A percentile compares a stretch with the other conserved stretches of the same genome.
Conservation (phyloP, 2,888 invertebrate species). For the Diloba caeruleocephala region DNA sequence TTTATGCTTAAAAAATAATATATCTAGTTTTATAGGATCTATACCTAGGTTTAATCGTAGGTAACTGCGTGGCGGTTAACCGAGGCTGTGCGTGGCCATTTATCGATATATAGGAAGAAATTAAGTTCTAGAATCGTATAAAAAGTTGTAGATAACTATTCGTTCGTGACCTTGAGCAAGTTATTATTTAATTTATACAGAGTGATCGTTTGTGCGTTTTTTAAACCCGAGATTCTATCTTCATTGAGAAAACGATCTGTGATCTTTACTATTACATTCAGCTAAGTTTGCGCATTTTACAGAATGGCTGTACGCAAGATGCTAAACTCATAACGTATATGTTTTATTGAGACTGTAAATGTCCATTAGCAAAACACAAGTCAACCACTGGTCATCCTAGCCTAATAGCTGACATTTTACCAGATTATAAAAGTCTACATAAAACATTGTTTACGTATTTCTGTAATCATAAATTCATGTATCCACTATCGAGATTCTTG, state of each 20-base stretch:
- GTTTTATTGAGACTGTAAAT: neutral
- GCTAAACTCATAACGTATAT: constrained; percentile 2
- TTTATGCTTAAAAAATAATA: constrained; percentile 40
- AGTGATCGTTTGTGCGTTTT: no score
- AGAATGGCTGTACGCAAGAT: constrained; percentile 3
- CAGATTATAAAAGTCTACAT: constrained; percentile 27
- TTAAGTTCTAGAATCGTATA: constrained; percentile 1
- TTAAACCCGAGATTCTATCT: no score
- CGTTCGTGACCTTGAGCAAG: no score
- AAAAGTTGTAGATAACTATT: no score
- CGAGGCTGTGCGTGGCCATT: constrained; percentile 14
- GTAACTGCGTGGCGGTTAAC: constrained; percentile 45
- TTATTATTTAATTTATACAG: no score
- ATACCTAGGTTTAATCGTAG: constrained; percentile 33
- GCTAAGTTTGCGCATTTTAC: neutral
- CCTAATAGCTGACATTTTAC: constrained; percentile 22
- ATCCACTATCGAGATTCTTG: constrained; percentile 11
- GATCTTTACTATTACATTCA: neutral
- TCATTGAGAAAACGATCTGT: no score
- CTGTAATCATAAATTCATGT: constrained; percentile 20
- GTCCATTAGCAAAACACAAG: constrained; percentile 10
- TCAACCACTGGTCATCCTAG: constrained; percentile 7
- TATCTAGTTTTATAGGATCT: constrained; percentile 15
- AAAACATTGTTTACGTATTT: constrained; percentile 25
- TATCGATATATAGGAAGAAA: constrained; percentile 4